Percentiles rank a stretch among this genome's conserved stretches.
Evolutionary conservation across 2,113 vertebrate species (phyloP).

Genomic region (Nycticryphes semicollaris): DNA sequence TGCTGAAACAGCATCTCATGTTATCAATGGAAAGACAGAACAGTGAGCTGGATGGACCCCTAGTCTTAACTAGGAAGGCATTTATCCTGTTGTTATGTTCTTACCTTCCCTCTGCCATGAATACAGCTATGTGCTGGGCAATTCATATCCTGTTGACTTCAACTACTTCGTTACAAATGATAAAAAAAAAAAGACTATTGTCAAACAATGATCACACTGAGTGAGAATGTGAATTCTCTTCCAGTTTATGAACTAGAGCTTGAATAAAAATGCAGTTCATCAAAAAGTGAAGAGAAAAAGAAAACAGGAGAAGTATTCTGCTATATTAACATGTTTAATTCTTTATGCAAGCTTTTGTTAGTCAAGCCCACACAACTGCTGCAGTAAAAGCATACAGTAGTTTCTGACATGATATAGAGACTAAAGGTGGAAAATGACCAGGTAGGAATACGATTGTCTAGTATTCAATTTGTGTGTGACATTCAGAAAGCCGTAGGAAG

Average conservation of each 20-base stretch:
- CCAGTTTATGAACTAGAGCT: neutral
- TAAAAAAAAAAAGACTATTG: neutral
- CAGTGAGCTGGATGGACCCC: neutral
- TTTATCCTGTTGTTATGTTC: neutral
- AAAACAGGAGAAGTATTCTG: neutral
- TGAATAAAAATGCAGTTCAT: neutral
- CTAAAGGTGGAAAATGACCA: slow-evolving; percentile 40
- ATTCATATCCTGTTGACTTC: slow-evolving; percentile 3
- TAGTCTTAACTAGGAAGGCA: neutral
- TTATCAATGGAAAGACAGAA: neutral
- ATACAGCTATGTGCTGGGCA: neutral
- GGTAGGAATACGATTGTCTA: slow-evolving; percentile 30
- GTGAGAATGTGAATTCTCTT: slow-evolving; percentile 11
- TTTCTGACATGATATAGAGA: neutral
- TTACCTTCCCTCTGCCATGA: neutral
- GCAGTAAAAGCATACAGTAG: neutral
- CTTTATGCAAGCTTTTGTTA: slow-evolving; percentile 10
- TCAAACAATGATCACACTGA: neutral
- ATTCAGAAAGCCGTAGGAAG: slow-evolving; percentile 59
- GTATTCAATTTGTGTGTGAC: slow-evolving; percentile 49
- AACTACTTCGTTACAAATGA: neutral
- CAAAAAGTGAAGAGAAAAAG: neutral
- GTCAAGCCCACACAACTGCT: neutral
- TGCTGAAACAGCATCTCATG: neutral
- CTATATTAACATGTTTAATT: slow-evolving; percentile 16